A percentile compares a stretch with the other conserved stretches of the same genome.
These are phyloP conservation scores for Hirundichthys speculiger DNA, from an alignment of 2,113 vertebrate genomes.

Conservation along the genomic window DNA sequence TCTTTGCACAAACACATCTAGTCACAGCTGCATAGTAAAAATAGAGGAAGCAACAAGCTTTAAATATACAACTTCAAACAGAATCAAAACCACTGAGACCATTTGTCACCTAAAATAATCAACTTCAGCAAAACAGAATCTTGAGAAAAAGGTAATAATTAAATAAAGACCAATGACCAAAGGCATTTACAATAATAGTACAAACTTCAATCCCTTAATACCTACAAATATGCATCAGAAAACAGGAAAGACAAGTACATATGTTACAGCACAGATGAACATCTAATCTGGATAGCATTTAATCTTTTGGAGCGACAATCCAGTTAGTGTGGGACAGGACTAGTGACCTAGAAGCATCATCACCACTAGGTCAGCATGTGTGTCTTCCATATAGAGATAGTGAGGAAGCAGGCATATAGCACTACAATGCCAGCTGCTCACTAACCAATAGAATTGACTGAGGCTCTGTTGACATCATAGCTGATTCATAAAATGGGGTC, in stretches of 20 bases:
- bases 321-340: constrained; percentile 35
- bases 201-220: not conserved
- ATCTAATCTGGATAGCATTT: constrained; percentile 8
- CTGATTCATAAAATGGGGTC: constrained; percentile 84
- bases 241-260: not conserved
- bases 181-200: not conserved
- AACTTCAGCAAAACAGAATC: no score
- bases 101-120: constrained; percentile 3
- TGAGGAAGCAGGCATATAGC: constrained; percentile 19
- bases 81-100: constrained; percentile 14
- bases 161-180: not conserved
- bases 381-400: constrained; percentile 2
- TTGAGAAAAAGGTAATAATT: not conserved
- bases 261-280: not conserved
- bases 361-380: constrained; percentile 63
- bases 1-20: constrained; percentile 33
- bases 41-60: constrained; percentile 37
- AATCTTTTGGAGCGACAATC: constrained; percentile 38
- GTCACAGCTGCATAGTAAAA: constrained; percentile 32
- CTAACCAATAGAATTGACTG: constrained; percentile 62
- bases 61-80: constrained; percentile 25
- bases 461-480: constrained; percentile 63
- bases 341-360: constrained; percentile 40
- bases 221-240: not conserved
- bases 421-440: constrained; percentile 34